Percentiles rank a stretch among this genome's conserved stretches.
These are phyloP conservation scores for Acestrorhynchus altus DNA, from an alignment of 2,797 vertebrate genomes.

Conservation along the genomic window DNA sequence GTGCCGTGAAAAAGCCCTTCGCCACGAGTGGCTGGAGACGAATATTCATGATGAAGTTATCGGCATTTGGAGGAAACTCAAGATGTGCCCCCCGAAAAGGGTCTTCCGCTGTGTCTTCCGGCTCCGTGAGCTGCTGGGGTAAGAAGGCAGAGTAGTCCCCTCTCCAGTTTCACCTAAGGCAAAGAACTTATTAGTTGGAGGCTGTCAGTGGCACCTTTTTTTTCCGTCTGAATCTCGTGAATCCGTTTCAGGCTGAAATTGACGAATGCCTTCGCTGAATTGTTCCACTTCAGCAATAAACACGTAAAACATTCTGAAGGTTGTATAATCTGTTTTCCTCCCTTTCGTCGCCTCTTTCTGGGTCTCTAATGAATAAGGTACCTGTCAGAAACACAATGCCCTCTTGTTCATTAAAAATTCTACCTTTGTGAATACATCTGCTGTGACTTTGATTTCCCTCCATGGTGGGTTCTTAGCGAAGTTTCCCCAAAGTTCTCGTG, in stretches of 20 bases:
- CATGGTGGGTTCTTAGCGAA: constrained; percentile 34
- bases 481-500: constrained; percentile 25
- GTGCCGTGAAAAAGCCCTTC: constrained; percentile 34
- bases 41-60: constrained; percentile 46
- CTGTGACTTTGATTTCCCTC: constrained; percentile 41
- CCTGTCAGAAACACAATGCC: constrained; percentile 26
- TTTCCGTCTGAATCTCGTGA: neutral
- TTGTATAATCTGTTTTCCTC: neutral
- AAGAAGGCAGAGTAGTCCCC: neutral
- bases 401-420: constrained; percentile 40
- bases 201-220: neutral
- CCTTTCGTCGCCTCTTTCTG: constrained; percentile 11
- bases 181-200: constrained; percentile 2
- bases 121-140: neutral
- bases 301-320: constrained; percentile 15
- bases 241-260: constrained; percentile 12
- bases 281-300: constrained; percentile 12
- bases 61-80: neutral
- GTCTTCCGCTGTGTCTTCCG: neutral
- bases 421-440: constrained; percentile 20
- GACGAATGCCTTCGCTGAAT: neutral
- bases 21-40: constrained; percentile 31
- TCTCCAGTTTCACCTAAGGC: constrained; percentile 4
- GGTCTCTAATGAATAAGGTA: constrained; percentile 24
- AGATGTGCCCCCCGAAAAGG: neutral